Conservation (phyloP, 2,797 vertebrate species). For the Phrynocephalus forsythii region DNA sequence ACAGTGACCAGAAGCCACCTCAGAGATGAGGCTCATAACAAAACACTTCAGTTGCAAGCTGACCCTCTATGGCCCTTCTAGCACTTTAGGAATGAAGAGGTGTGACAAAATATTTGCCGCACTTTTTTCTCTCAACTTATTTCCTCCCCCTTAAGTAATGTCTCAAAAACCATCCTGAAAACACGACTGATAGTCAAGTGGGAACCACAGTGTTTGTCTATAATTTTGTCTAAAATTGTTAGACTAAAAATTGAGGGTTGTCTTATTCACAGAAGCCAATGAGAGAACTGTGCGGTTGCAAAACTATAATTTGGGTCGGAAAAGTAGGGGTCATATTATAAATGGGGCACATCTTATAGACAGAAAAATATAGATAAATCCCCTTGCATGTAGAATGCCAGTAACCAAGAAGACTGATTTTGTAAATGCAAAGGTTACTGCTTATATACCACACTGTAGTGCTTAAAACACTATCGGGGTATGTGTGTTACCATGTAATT, state of each 20-base stretch:
- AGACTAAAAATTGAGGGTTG: too few relatives aligned
- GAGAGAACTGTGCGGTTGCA: too few relatives aligned
- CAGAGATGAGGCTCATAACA: constrained; percentile 59
- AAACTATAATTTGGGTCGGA: too few relatives aligned
- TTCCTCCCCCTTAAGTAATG: not conserved
- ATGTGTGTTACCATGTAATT: too few relatives aligned
- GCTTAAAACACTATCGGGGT: too few relatives aligned
- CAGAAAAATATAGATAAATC: not conserved
- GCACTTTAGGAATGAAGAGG: constrained; percentile 38
- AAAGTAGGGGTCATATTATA: too few relatives aligned
- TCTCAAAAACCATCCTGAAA: not conserved
- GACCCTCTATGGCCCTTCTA: constrained; percentile 54
- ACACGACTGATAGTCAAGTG: not conserved
- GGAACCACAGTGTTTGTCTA: not conserved
- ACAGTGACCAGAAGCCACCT: constrained; percentile 55
- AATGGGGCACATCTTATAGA: too few relatives aligned
- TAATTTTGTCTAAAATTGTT: too few relatives aligned
- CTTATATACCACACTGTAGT: too few relatives aligned
- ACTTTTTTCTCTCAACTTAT: constrained; percentile 31
- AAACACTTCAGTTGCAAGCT: constrained; percentile 56
- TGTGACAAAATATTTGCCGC: constrained; percentile 31
- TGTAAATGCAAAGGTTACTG: too few relatives aligned
- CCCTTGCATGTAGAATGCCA: constrained; percentile 28
- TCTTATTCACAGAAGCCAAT: too few relatives aligned
- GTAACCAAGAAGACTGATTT: not conserved